Base-by-base conservation (phyloP, 2,888 invertebrate species). In the Liposcelis brunnea region DNA sequence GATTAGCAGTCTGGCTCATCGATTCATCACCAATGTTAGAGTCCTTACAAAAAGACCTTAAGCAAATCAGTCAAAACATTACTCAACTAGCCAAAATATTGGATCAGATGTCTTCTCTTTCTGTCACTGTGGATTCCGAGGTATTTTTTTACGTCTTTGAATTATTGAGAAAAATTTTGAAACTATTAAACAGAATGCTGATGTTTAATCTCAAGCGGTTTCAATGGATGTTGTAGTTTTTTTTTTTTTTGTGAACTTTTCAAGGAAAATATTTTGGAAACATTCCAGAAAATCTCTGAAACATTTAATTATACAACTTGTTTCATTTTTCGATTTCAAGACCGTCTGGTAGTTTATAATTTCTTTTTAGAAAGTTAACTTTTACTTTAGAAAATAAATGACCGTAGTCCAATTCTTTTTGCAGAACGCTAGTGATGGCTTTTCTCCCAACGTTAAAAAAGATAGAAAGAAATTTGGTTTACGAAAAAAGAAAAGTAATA, bases 401-500 rank as follows among this genome's bases (percentile, higher is more conserved):
- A n/a, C n/a, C n/a, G n/a, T n/a, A n/a, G n/a, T n/a, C n/a, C n/a
- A n/a, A n/a, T n/a, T n/a, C n/a, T 21, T 16, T 19, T 18, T 40
- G 3, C 38, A 52, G 51, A 46, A 47, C 31, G 31, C 46, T 5
- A 52, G 70, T 45, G 74, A 74, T 52, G 73, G 73, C 47, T 68
- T 71, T 2, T 74, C 73, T 1, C 75, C 76, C 1, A 75, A 69
- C 55, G 72, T 76, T 4, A 78, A 77, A 59, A 78, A 77, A 55
- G 76, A 77, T 54, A 66, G 76, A 1, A 73, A 74, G 56, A 75
- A 77, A 58, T 79, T 79, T 56, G 77, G 76, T 1, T 64, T 77
- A 26, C 67, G 76, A 48, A 77, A 77, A 63, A 78, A 78, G 62
- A 77, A 77, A 54, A 72, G 55, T 43, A 51, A 50, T 11, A 75